Evolutionary conservation across 1,140 invertebrate genomes (phyloP), one percentile per base, ranked within the genome.

Genomic region (Eulimnadia texana): DNA sequence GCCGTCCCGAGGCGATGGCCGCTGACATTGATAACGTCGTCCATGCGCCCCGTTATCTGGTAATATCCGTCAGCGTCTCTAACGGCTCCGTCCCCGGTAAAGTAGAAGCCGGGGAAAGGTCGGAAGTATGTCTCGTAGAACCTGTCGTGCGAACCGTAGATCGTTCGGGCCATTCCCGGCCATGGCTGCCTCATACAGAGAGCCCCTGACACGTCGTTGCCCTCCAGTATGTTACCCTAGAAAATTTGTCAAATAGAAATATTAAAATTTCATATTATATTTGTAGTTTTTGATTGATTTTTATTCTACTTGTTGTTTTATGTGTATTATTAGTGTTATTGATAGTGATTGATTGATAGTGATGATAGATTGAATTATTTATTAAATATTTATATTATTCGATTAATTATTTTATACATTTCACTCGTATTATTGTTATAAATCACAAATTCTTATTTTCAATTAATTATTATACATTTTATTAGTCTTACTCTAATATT

Each of bases 21-120:
- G 1, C 92, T 96, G 0, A 98, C 93, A 73, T 99, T 98, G 55
- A 98, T 75, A 90, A 98, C 93, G 69, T 99, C 95, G 73, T 98
- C 95, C 16, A 98, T 88, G 55, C 95, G 81, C 0, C 95, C 95
- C 1, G 94, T 98, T 22, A 99, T 85, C 93, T 93, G 98, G 19
- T 95, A 75, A 72, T 96, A 97, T 2, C 94, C 94, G 73, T 99
- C 94, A 13, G 82, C 79, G 72, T 98, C 95, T 61, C 93, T 76
- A 68, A 81, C 80, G 0, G 90, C 93, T 58, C 92, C 94, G 77
- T 99, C 95, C 61, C 95, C 95, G 54, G 94, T 98, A 70, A 88
- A 93, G 71, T 98, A 99, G 75, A 85, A 98, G 50, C 94, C 95
- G 1, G 87, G 85, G 72, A 97, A 98, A 73, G 90, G 90, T 62